Evolutionary conservation across 2,888 invertebrate species (phyloP).

Genomic region (Melolontha melolontha): DNA sequence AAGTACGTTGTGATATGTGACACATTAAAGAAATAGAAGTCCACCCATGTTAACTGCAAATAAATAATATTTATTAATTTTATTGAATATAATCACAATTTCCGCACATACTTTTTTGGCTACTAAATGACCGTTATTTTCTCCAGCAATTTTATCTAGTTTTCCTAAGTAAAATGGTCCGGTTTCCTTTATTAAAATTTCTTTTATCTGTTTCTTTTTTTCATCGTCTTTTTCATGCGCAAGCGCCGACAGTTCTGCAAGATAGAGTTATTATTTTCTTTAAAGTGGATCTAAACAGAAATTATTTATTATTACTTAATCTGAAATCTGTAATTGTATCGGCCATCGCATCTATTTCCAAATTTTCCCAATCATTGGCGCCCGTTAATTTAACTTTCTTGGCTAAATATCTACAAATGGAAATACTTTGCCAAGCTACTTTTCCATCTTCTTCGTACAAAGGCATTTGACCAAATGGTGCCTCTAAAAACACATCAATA

Average conservation of each 20-base stretch:
- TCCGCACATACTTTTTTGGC: slow-evolving; percentile 31
- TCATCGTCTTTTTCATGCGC: slow-evolving; percentile 24
- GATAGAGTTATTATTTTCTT: not conserved
- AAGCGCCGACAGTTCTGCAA: slow-evolving; percentile 13
- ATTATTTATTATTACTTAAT: slow-evolving; percentile 64
- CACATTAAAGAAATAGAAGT: slow-evolving; percentile 10
- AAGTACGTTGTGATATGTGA: not conserved
- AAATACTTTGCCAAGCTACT: slow-evolving; percentile 70
- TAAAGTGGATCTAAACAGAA: not conserved
- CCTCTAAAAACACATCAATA: slow-evolving; percentile 61
- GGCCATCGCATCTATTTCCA: slow-evolving; percentile 72
- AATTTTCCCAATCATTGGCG: slow-evolving; percentile 69
- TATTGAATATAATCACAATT: not conserved
- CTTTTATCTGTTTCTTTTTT: slow-evolving; percentile 6
- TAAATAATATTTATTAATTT: not conserved
- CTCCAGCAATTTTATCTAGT: slow-evolving; percentile 31
- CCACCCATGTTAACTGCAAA: slow-evolving; percentile 29
- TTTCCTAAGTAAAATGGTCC: slow-evolving; percentile 28
- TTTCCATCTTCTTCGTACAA: slow-evolving; percentile 74
- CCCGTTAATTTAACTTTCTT: slow-evolving; percentile 72
- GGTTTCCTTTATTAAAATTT: slow-evolving; percentile 30
- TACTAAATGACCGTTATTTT: slow-evolving; percentile 32
- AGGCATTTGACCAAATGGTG: slow-evolving; percentile 75
- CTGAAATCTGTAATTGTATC: slow-evolving; percentile 72
- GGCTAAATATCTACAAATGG: slow-evolving; percentile 74